Percentiles rank a stretch among this genome's conserved stretches.
Conservation (phyloP, 2,888 invertebrate species). For the Ormia ochracea region DNA sequence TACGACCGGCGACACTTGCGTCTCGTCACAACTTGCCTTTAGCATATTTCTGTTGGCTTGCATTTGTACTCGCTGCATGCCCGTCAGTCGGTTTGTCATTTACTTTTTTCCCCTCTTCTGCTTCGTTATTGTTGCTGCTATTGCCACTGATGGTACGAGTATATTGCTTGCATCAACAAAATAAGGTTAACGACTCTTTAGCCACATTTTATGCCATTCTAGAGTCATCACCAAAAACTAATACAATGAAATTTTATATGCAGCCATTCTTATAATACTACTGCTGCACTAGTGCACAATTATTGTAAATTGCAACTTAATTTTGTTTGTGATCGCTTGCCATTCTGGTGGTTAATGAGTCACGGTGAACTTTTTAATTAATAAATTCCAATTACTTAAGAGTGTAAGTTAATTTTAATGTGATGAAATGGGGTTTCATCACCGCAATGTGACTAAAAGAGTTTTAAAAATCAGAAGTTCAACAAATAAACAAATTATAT, state of each 20-base stretch:
- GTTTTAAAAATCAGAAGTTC: too few species aligned
- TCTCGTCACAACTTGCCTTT: conserved; percentile 26
- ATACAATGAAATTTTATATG: conserved; percentile 3
- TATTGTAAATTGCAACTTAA: background rate
- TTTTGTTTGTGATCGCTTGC: too few species aligned
- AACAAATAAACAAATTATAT: too few species aligned
- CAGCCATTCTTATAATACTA: background rate
- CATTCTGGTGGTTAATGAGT: too few species aligned
- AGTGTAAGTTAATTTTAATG: too few species aligned
- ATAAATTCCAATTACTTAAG: too few species aligned
- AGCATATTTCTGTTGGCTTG: conserved; percentile 21
- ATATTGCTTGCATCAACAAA: conserved; percentile 47
- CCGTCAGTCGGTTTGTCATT: conserved; percentile 16
- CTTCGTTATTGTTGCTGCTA: conserved; percentile 29
- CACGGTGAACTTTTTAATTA: too few species aligned
- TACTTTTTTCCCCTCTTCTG: background rate
- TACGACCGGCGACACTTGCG: background rate
- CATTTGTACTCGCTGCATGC: background rate
- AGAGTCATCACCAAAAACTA: conserved; percentile 43
- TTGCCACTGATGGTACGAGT: conserved; percentile 55
- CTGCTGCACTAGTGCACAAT: background rate
- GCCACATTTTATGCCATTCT: conserved; percentile 57
- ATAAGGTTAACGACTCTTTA: conserved; percentile 62
- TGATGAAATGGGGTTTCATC: too few species aligned
- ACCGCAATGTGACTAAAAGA: too few species aligned